A percentile compares a stretch with the other conserved stretches of the same genome.
phyloP scores from a whole-genome alignment of 1,140 invertebrate species.

The Bicyclus anynana region DNA sequence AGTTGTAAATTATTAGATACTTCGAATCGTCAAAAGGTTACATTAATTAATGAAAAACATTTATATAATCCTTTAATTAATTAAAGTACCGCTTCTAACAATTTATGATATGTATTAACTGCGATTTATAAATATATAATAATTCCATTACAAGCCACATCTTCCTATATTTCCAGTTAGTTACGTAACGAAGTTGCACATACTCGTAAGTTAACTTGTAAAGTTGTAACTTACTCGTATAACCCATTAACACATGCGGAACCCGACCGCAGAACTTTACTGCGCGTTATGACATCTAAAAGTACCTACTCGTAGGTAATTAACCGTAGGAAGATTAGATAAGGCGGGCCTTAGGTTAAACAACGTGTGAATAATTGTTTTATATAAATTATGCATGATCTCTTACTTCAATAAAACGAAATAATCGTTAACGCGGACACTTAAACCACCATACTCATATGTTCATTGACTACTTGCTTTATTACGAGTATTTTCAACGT shows the following conservation, averaged over 20 bases:
- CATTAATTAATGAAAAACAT: background rate
- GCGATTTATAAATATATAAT: background rate
- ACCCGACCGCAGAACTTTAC: constrained; percentile 7
- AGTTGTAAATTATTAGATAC: no score
- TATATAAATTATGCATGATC: background rate
- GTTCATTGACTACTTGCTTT: no score
- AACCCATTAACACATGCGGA: constrained; percentile 10
- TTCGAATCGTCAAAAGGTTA: background rate
- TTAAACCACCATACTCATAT: no score
- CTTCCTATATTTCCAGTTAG: constrained; percentile 5
- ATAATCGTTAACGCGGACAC: no score
- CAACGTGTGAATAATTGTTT: background rate
- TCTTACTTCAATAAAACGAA: background rate
- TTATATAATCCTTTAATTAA: background rate
- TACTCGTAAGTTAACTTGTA: background rate
- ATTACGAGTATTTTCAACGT: no score
- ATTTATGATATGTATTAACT: background rate
- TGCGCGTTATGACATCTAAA: constrained; percentile 10
- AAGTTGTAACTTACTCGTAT: no score
- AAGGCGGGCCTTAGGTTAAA: background rate
- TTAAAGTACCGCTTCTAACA: background rate
- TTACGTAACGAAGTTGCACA: constrained; percentile 4
- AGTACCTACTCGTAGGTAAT: no score
- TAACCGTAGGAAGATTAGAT: constrained; percentile 12
- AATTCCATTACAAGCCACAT: background rate